These are phyloP conservation scores for Hydrophis major DNA, from an alignment of 2,797 vertebrate genomes.

Conservation along the genomic window DNA sequence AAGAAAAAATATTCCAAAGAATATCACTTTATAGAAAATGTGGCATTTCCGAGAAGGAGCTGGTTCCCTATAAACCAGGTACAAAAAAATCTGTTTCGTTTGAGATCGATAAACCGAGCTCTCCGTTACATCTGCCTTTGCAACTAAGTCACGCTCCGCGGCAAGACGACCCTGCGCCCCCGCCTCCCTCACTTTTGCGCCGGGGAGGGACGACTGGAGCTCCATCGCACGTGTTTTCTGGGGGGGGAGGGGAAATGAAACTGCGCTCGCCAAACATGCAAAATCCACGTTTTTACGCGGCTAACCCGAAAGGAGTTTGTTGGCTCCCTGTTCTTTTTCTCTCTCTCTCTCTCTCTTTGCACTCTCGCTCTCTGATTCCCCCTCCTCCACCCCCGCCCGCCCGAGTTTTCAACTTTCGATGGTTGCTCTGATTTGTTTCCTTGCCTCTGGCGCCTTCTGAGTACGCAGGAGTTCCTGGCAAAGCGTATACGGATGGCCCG, in stretches of 20 bases:
- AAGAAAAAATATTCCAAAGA: background rate
- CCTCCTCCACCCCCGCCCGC: fast-evolving
- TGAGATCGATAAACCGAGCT: background rate
- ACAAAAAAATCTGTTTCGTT: background rate
- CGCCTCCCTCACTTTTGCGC: background rate
- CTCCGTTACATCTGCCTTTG: background rate
- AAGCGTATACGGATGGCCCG: background rate
- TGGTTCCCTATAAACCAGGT: background rate
- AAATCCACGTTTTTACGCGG: background rate
- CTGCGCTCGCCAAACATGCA: background rate
- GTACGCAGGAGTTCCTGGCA: background rate
- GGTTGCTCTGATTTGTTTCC: background rate
- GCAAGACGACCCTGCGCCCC: background rate
- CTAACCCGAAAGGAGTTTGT: background rate
- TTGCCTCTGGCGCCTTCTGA: background rate
- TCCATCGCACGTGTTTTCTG: background rate
- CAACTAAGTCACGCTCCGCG: background rate
- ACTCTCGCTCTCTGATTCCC: background rate
- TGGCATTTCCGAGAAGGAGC: background rate
- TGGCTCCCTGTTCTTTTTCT: background rate
- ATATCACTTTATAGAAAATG: background rate
- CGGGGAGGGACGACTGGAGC: too few relatives aligned
- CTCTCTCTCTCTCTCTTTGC: too few relatives aligned
- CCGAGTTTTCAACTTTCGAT: background rate
- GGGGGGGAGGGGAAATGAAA: too few relatives aligned